Percentiles rank a stretch among this genome's conserved stretches.
phyloP scores from a whole-genome alignment of 2,888 invertebrate species.

The Schizaphis graminum region DNA sequence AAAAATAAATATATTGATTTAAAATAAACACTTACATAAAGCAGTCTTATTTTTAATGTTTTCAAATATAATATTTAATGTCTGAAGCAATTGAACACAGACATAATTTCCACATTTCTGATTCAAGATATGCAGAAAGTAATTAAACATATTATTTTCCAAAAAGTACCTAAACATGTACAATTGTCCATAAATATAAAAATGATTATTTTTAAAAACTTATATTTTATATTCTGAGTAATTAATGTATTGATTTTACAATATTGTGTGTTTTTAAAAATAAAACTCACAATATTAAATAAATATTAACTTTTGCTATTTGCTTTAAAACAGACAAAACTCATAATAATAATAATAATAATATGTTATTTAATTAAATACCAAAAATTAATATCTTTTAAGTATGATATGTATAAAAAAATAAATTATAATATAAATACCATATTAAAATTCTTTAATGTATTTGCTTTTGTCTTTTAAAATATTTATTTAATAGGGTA shows the following conservation, averaged over 20 bases:
- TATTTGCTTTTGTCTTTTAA: neutral
- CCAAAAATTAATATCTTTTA: neutral
- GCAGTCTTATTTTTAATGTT: slow-evolving; percentile 99
- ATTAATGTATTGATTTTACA: too few relatives aligned
- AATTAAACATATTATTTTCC: slow-evolving; percentile 99
- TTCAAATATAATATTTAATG: slow-evolving; percentile 98
- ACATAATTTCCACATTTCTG: slow-evolving; percentile 98
- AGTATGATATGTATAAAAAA: neutral
- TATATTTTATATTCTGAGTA: too few relatives aligned
- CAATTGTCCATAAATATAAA: slow-evolving; percentile 2
- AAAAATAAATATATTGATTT: neutral
- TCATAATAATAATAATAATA: neutral
- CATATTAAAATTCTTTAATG: neutral
- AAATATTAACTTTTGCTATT: neutral
- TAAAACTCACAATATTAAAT: slow-evolving; percentile 11
- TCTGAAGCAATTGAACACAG: slow-evolving; percentile 97
- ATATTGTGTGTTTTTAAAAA: neutral
- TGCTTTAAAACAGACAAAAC: neutral
- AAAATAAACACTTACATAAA: slow-evolving; percentile 83
- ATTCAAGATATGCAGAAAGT: slow-evolving; percentile 96
- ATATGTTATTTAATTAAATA: neutral
- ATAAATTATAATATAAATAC: neutral
- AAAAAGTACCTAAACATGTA: slow-evolving; percentile 89
- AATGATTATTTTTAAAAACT: neutral
- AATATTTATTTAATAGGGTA: neutral